These are phyloP conservation scores for Drosophila barbarae DNA, from an alignment of 2,888 invertebrate genomes.

Conservation along the genomic window DNA sequence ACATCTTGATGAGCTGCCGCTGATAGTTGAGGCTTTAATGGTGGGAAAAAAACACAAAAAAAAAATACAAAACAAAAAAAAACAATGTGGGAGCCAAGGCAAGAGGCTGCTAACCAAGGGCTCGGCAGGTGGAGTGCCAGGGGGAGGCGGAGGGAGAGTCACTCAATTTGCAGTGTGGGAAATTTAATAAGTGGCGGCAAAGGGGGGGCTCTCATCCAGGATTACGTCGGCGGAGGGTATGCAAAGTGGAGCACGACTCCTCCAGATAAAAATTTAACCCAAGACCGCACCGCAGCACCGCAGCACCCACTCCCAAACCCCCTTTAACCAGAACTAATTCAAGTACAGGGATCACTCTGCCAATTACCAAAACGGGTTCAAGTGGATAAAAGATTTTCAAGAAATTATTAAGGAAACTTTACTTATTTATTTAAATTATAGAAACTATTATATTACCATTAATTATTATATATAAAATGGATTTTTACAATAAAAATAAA, in stretches of 20 bases:
- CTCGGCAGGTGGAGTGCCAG: constrained; percentile 35
- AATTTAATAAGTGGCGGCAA: constrained; percentile 58
- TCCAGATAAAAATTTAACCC: constrained; percentile 29
- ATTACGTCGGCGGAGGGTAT: constrained; percentile 12
- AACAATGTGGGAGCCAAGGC: constrained; percentile 27
- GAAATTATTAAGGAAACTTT: not conserved
- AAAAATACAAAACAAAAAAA: constrained; percentile 11
- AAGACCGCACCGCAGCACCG: not conserved
- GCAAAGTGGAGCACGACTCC: constrained; percentile 30
- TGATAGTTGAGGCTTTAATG: constrained; percentile 68
- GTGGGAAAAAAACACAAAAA: constrained; percentile 56
- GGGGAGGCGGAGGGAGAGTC: constrained; percentile 27
- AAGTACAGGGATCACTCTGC: constrained; percentile 9
- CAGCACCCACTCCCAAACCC: not conserved
- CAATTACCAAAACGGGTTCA: not conserved
- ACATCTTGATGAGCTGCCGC: constrained; percentile 68
- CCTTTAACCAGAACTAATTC: constrained; percentile 8
- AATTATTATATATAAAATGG: not conserved
- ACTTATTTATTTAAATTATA: not conserved
- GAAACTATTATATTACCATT: not conserved
- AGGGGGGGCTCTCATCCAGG: not conserved
- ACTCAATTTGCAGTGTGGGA: constrained; percentile 67
- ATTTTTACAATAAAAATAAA: too few species aligned
- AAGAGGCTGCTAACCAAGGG: constrained; percentile 13
- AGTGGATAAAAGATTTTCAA: not conserved